Base-by-base conservation (phyloP, 64 coral and sea anemone genomes). In the Montipora capricornis region DNA sequence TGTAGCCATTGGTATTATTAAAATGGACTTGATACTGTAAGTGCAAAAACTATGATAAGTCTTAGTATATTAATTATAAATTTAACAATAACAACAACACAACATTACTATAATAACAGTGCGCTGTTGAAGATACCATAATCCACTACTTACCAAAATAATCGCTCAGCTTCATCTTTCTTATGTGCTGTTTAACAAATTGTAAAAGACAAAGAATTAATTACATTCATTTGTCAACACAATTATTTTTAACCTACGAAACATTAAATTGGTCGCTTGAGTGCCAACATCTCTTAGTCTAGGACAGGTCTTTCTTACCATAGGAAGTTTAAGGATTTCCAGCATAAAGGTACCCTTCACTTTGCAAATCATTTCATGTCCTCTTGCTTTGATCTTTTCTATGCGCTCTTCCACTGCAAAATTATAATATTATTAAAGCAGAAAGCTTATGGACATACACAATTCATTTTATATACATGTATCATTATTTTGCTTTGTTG, bases 311-410 rank as follows among this genome's bases (percentile, higher is more conserved):
- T 64, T 3, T 64, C 91, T 90, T 90, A 96, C 95, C 52, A 83
- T 76, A 24, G 95, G 95, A 16, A 96, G 75, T 83, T 86, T 96
- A 17, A 90, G 68, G 50, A 90, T 74, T 74, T 96, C 95, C 61
- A 96, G 61, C 8, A 70, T 50, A 61, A 80, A 93, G 52, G 91
- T 87, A 75, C 49, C 87, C 59, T 93, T 96, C 14, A 96, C 89
- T 92, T 83, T 90, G 19, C 78, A 80, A 49, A 93, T 96, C 80
- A 96, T 68, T 29, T 88, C 68, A 51, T 90, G 55, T 19, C 79
- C 83, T 20, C 62, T 64, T 6, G 87, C 74, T 46, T 73, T 93
- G 80, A 96, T 96, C 80, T 87, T 93, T 22, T 78, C 47, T 47
- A 90, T 55, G 17, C 86, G 71, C 22, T 88, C 69, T 74, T 96